Evolutionary conservation across 2,888 invertebrate genomes (phyloP), one percentile per base, ranked within the genome.

Genomic region (Ectropis crepuscularia): DNA sequence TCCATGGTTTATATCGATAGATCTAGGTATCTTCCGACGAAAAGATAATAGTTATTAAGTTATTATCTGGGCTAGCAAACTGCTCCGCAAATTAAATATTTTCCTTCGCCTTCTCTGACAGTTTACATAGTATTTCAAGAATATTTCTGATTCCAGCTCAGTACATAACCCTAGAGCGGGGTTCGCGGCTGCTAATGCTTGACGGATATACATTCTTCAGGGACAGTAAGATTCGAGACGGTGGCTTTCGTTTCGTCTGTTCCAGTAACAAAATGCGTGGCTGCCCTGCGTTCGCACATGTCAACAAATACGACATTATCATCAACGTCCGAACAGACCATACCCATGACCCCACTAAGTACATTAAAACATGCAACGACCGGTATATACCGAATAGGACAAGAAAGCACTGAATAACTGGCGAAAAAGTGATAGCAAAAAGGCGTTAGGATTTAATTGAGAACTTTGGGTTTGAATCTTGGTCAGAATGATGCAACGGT

Each of bases 211-310:
- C 84, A 0, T 88, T 74, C 70, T 83, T 65, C 43, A 83, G 68
- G 57, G 78, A 76, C 49, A 80, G 82, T 0, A 12, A 48, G 0
- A 65, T 81, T 2, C 63, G 80, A 2, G 66, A 71, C 6, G 78
- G 80, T 5, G 86, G 85, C 0, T 74, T 71, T 8, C 71, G 87
- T n/a, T 87, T 77, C 61, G 75, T 70, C 6, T 88, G 88, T 48
- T 87, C 85, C 5, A 72, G 69, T 12, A 61, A 68, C 5, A 47
- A 49, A 8, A 78, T 74, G 50, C 81, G 75, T 42, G 59, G 53
- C 0, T 87, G 87, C 63, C 81, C 78, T 47, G 85, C 86, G 0
- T 77, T 76, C 49, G 70, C 76, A 2, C 81, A 85, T 47, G 73
- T 85, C 6, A 72, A 63, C 47, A 65, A 62, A 2, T 63, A 79